Conservation (phyloP, 2,113 vertebrate genomes). For the Pholis gunnellus region DNA sequence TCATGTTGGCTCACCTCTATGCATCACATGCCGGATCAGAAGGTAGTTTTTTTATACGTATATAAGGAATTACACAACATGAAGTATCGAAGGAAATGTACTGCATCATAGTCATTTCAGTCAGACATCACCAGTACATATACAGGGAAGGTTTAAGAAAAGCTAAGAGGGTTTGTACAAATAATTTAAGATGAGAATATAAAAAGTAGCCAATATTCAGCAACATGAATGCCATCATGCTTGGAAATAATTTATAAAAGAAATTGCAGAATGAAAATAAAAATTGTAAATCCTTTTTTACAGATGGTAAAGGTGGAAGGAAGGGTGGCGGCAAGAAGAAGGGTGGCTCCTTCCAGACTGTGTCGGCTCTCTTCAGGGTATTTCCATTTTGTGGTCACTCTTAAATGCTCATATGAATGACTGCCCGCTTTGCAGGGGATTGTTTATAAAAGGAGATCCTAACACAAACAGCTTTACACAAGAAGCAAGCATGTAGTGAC, state of each 20-base stretch:
- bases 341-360: conserved; percentile 94
- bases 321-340: conserved; percentile 91
- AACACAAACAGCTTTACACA: not conserved
- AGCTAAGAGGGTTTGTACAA: not conserved
- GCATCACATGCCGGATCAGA: conserved; percentile 49
- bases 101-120: not conserved
- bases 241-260: not conserved
- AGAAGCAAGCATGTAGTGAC: not conserved
- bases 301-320: conserved; percentile 66
- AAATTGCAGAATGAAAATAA: not conserved
- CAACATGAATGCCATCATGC: not conserved
- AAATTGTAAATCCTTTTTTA: not conserved
- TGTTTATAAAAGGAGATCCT: not conserved
- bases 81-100: not conserved
- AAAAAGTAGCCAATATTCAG: not conserved
- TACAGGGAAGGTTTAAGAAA: not conserved
- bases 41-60: conserved; percentile 26
- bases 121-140: not conserved
- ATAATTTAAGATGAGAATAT: conserved; percentile 1
- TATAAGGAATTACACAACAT: not conserved
- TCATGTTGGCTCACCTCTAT: conserved; percentile 62
- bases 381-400: not conserved
- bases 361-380: conserved; percentile 91
- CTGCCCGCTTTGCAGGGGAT: not conserved
- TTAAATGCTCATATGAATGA: not conserved